Conservation (phyloP, 2,888 invertebrate genomes). For the Parascotia fuliginaria region DNA sequence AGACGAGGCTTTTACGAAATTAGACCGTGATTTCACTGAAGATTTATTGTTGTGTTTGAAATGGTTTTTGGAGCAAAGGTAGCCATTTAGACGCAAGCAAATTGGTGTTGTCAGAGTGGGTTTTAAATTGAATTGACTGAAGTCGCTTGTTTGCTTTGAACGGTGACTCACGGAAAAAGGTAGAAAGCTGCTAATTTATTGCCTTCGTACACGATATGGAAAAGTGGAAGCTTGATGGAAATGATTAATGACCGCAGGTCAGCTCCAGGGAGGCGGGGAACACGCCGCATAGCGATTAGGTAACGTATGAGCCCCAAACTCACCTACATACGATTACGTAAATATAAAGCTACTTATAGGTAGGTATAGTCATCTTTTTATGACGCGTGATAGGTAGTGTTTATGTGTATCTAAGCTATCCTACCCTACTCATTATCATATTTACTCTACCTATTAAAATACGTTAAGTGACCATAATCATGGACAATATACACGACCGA, state of each 20-base stretch:
- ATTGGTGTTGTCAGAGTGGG: constrained; percentile 79
- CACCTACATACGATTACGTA: neutral
- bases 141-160: constrained; percentile 69
- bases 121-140: constrained; percentile 81
- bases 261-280: constrained; percentile 11
- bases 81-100: constrained; percentile 80
- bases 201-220: constrained; percentile 47
- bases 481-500: too few species aligned
- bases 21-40: constrained; percentile 84
- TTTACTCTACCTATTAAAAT: too few species aligned
- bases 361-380: too few species aligned
- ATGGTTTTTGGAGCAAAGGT: constrained; percentile 82
- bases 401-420: too few species aligned
- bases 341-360: neutral
- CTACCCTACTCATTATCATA: too few species aligned
- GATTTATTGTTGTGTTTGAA: constrained; percentile 85
- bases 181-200: constrained; percentile 61
- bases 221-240: constrained; percentile 44
- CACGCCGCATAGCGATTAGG: constrained; percentile 22
- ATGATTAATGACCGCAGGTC: constrained; percentile 48
- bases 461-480: too few species aligned
- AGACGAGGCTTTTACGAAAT: constrained; percentile 86
- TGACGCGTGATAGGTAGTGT: too few species aligned
- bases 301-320: constrained; percentile 4
- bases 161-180: constrained; percentile 57